Evolutionary conservation across 2,888 invertebrate genomes (phyloP).

Genomic region (Laothoe populi): DNA sequence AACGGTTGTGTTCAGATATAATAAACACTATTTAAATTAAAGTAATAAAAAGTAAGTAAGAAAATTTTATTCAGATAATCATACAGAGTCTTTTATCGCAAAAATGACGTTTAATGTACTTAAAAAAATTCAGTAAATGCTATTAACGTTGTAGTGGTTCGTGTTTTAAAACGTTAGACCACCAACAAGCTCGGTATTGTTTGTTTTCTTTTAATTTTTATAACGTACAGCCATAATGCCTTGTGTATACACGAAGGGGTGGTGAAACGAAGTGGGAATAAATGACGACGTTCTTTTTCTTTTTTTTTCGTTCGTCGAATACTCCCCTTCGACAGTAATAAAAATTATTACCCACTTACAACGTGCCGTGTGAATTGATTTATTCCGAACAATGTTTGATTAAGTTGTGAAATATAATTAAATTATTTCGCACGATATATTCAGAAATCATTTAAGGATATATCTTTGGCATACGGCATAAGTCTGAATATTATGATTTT

Average conservation of each 20-base stretch:
- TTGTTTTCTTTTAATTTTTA: constrained; percentile 65
- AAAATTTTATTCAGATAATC: neutral
- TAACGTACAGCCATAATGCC: constrained; percentile 52
- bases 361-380: constrained; percentile 48
- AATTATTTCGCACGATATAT: neutral
- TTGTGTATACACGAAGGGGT: constrained; percentile 60
- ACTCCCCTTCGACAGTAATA: constrained; percentile 28
- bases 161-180: constrained; percentile 52
- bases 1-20: no score
- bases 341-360: constrained; percentile 28
- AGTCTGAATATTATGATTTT: neutral
- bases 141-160: constrained; percentile 49
- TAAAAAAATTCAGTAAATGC: constrained; percentile 36
- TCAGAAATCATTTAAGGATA: neutral
- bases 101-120: neutral
- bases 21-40: no score
- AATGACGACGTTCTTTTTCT: constrained; percentile 45
- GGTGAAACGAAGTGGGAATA: constrained; percentile 55
- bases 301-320: constrained; percentile 51
- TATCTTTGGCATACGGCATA: constrained; percentile 9
- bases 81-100: neutral
- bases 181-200: constrained; percentile 46
- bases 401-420: constrained; percentile 18
- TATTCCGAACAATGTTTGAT: constrained; percentile 26
- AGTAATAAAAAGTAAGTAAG: no score